Evolutionary conservation across 1,140 invertebrate genomes (phyloP).

Genomic region (Callitettix versicolor): DNA sequence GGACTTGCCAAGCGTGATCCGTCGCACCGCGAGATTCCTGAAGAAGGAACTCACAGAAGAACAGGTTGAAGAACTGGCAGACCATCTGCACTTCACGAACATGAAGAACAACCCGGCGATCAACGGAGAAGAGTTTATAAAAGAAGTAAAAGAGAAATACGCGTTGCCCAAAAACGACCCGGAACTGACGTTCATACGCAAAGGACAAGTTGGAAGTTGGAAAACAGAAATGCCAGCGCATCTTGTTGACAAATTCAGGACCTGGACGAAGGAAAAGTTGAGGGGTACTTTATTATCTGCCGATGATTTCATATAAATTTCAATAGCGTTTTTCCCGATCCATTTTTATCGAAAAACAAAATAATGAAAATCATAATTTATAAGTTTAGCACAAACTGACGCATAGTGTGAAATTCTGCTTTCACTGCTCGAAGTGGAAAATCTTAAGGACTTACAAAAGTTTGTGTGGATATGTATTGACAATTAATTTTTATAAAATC

Average conservation of each 20-base stretch:
- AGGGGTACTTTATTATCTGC: constrained; percentile 23
- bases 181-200: constrained; percentile 45
- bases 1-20: constrained; percentile 47
- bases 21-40: constrained; percentile 45
- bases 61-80: constrained; percentile 37
- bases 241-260: constrained; percentile 41
- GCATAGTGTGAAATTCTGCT: too few species aligned
- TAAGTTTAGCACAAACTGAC: too few species aligned
- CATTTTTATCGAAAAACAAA: too few species aligned
- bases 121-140: constrained; percentile 36
- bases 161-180: constrained; percentile 33
- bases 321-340: too few species aligned
- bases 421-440: too few species aligned
- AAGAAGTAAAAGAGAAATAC: constrained; percentile 35
- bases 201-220: constrained; percentile 52
- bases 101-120: constrained; percentile 61
- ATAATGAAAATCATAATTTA: too few species aligned
- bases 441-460: too few species aligned
- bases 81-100: constrained; percentile 53
- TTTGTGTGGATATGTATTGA: too few species aligned
- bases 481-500: too few species aligned
- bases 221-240: constrained; percentile 45
- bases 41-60: constrained; percentile 37
- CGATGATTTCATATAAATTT: constrained; percentile 2
- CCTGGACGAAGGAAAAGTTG: constrained; percentile 42